Evolutionary conservation across 2,888 invertebrate genomes (phyloP).

Genomic region (Eilema depressum): DNA sequence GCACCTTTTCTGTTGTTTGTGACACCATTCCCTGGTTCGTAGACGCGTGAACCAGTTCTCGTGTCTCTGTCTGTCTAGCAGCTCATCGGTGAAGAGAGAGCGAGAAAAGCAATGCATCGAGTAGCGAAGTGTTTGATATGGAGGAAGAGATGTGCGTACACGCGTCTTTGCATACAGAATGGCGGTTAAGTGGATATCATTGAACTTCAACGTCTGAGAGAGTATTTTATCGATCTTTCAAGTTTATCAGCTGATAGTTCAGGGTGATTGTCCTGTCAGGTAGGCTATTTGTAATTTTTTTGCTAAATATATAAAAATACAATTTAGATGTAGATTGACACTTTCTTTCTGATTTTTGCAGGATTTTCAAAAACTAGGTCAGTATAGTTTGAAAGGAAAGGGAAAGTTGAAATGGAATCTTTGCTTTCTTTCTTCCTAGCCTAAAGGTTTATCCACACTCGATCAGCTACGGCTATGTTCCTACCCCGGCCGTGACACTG

Average conservation of each 20-base stretch:
- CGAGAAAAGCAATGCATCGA: slow-evolving; percentile 59
- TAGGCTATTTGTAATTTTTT: neutral
- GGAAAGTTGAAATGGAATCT: neutral
- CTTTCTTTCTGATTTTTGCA: neutral
- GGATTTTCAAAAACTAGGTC: neutral
- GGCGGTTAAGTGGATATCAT: slow-evolving; percentile 71
- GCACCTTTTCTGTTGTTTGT: slow-evolving; percentile 73
- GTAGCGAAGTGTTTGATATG: slow-evolving; percentile 77
- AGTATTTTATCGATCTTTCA: slow-evolving; percentile 63
- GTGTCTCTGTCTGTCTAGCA: slow-evolving; percentile 59
- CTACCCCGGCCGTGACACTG: no score
- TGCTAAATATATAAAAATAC: neutral
- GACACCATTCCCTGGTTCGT: slow-evolving; percentile 84
- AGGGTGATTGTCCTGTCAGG: neutral
- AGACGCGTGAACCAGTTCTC: slow-evolving; percentile 72
- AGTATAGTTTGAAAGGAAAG: neutral
- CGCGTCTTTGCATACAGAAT: slow-evolving; percentile 77
- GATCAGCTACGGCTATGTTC: no score
- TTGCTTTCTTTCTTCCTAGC: neutral
- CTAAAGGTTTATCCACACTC: no score
- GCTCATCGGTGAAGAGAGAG: slow-evolving; percentile 51
- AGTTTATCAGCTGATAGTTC: slow-evolving; percentile 26
- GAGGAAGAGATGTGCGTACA: slow-evolving; percentile 69
- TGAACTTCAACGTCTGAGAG: slow-evolving; percentile 78
- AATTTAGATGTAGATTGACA: neutral